A percentile compares a stretch with the other conserved stretches of the same genome.
phyloP scores from a whole-genome alignment of 2,113 vertebrate species.

The Podilymbus podiceps region DNA sequence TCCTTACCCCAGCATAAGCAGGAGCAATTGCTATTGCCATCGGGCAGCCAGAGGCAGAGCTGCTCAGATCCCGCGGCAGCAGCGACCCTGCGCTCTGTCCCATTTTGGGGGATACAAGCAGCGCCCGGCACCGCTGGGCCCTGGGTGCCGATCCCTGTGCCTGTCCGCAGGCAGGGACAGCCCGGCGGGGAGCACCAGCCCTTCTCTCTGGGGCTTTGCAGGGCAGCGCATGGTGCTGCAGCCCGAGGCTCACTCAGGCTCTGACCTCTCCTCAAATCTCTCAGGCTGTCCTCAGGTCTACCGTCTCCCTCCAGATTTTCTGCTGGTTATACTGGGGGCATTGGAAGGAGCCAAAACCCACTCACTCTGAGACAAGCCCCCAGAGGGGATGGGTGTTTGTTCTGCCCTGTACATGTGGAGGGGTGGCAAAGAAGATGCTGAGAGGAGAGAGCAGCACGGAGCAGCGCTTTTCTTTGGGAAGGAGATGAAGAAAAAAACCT shows the following conservation, averaged over 20 bases:
- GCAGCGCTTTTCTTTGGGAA: accelerated
- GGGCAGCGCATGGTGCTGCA: not conserved
- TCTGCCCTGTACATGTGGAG: not conserved
- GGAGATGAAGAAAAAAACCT: not conserved
- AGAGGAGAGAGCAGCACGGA: not conserved
- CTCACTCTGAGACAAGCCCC: not conserved
- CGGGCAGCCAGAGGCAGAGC: not conserved
- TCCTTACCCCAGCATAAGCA: not conserved
- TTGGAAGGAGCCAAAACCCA: not conserved
- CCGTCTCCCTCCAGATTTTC: not conserved
- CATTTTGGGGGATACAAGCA: not conserved
- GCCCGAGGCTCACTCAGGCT: not conserved
- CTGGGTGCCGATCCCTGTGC: not conserved
- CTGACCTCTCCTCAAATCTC: not conserved
- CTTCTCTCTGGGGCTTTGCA: not conserved
- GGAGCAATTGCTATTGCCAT: not conserved
- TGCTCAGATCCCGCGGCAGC: not conserved
- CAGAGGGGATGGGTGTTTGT: not conserved
- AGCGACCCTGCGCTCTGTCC: not conserved
- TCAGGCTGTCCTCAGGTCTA: not conserved
- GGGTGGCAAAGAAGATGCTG: not conserved
- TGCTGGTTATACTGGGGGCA: not conserved
- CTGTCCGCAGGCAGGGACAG: not conserved
- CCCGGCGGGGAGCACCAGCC: not conserved
- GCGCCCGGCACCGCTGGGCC: not conserved